Evolutionary conservation across 2,113 vertebrate species (phyloP), one percentile per base, ranked within the genome.

Genomic region (Corvus cornix): DNA sequence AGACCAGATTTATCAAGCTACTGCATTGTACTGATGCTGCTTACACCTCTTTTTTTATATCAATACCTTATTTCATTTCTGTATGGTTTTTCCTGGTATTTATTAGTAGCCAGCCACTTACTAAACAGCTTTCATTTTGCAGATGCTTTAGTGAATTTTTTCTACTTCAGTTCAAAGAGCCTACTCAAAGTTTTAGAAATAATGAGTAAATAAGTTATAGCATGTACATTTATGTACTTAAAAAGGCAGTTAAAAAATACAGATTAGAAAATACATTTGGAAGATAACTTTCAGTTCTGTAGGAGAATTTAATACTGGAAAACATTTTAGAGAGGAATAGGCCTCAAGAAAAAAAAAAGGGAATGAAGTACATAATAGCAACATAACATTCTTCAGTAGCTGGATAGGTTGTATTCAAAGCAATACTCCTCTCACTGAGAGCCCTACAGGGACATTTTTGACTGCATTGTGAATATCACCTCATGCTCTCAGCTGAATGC

Each of bases 181-280:
- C 21, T 62, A 70, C 53, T 95, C 69, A 73, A 70, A 94, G 77
- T 90, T 96, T 94, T 91, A 94, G 72, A 39, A 84, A 74, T 62
- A 87, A 75, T 51, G 43, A 90, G 18, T 92, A 96, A 95, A 88
- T 81, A 68, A 94, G 74, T 85, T 84, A 44, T 68, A 95, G 55
- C 27, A 72, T 43, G 48, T 24, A 20, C 39, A 51, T 96, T 97
- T 93, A 58, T 73, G 37, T 39, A 84, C 55, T 67, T 35, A 5
- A 19, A 81, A 70, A 82, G 16, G 33, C 44, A 84, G 22, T n/a
- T 91, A 64, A 83, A 95, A 95, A 75, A 56, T 22, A 63, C 7
- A 67, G 9, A 75, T 59, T 78, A 74, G 39, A 87, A 90, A 79
- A 78, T 63, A 84, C 14, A 9, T 94, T 96, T 96, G 39, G 53